Evolutionary conservation across 2,113 vertebrate genomes (phyloP).

Genomic region (Excalfactoria chinensis): DNA sequence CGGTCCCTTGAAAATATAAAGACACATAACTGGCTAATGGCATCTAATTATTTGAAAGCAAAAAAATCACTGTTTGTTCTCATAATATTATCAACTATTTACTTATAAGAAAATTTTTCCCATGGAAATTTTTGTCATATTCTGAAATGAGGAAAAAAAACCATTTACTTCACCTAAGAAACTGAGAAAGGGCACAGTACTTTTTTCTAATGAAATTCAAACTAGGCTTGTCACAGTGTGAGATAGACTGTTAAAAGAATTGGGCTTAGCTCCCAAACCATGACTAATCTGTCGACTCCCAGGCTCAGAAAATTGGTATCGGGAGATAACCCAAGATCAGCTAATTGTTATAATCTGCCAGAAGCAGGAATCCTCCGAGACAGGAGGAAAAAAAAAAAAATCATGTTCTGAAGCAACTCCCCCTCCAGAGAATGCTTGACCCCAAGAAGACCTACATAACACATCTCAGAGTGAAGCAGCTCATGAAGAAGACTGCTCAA

Average conservation of each 20-base stretch:
- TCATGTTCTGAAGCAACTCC: neutral
- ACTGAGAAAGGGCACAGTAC: neutral
- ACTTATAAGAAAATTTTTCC: neutral
- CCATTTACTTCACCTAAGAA: neutral
- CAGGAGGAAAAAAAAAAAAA: neutral
- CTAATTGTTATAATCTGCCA: neutral
- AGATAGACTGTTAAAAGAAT: slow-evolving; percentile 45
- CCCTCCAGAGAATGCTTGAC: neutral
- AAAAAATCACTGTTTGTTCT: neutral
- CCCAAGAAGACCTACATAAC: neutral
- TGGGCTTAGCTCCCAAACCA: slow-evolving; percentile 45
- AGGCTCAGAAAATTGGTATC: neutral
- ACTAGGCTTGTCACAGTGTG: neutral
- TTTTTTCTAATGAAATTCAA: slow-evolving; percentile 29
- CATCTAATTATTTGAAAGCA: neutral
- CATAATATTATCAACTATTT: neutral
- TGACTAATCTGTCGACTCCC: slow-evolving; percentile 34
- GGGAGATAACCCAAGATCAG: slow-evolving; percentile 3
- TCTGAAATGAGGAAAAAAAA: neutral
- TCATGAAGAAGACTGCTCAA: neutral
- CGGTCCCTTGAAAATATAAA: neutral
- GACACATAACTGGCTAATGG: neutral
- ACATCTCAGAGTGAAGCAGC: neutral
- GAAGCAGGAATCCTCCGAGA: slow-evolving; percentile 2
- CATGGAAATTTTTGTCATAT: neutral